These are phyloP conservation scores for Arge pagana DNA, from an alignment of 2,888 invertebrate species.

Conservation along the genomic window DNA sequence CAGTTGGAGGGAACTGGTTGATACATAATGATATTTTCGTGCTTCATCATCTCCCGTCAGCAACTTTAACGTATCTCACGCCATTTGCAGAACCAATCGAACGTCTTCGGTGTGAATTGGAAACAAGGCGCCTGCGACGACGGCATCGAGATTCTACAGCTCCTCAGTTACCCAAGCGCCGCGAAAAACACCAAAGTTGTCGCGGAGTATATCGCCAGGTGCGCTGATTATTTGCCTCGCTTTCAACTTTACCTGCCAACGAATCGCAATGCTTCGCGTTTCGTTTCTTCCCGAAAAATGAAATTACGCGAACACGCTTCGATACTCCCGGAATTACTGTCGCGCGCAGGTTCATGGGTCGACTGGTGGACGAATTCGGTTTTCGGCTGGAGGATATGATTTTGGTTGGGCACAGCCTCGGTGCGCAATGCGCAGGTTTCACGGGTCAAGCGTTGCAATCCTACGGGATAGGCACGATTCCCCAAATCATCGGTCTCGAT, in stretches of 20 bases:
- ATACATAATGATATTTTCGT: background rate
- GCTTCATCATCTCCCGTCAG: background rate
- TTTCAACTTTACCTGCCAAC: no score
- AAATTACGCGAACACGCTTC: no score
- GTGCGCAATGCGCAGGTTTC: constrained; percentile 19
- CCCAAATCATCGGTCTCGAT: constrained; percentile 11
- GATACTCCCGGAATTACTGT: no score
- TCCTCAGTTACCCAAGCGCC: constrained; percentile 7
- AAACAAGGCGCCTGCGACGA: constrained; percentile 17
- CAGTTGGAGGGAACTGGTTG: background rate
- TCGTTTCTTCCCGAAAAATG: no score
- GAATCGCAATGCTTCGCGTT: no score
- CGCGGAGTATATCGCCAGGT: constrained; percentile 13
- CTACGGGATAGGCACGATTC: background rate
- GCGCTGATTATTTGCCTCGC: no score
- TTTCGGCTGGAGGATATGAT: background rate
- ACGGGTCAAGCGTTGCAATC: constrained; percentile 4
- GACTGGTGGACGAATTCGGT: constrained; percentile 3
- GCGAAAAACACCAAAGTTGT: constrained; percentile 9
- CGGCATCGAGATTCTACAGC: background rate
- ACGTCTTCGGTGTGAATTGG: constrained; percentile 19
- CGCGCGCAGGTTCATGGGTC: constrained; percentile 17
- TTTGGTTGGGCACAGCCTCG: constrained; percentile 18
- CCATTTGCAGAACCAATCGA: constrained; percentile 1
- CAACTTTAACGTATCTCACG: background rate